Base-by-base conservation (phyloP, 2,888 invertebrate species). In the Drosophila pseudotalamancana region DNA sequence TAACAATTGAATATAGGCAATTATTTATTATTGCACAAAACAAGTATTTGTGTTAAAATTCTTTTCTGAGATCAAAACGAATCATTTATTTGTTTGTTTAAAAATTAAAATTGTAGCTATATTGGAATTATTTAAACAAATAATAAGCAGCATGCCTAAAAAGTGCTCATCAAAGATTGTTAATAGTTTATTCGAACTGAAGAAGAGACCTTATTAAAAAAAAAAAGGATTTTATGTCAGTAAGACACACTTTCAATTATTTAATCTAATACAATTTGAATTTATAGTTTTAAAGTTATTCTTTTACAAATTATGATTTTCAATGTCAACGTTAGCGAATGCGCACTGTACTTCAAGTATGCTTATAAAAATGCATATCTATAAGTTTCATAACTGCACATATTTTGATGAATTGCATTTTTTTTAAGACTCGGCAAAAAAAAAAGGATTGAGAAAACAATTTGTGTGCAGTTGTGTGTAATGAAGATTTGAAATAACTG, bases 381-480 rank as follows among this genome's bases (percentile, higher is more conserved):
- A 18, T n/a, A 3, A 8, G 4, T 23, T 46, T 16, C 25, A 14
- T 34, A 19, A 39, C 5, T 3, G 19, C 2, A 32, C 14, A 14
- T 3, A 39, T 14, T 0, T 12, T 6, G 34, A 49, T 45, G 37
- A 49, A 32, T 69, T 57, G 73, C 45, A 45, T 23, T 18, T 31
- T 42, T 27, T 3, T 8, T 0, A 16, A 40, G 39, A 5, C 49
- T 31, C 12, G n/a, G 12, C 3, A 23, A 14, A 6, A 40, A 31
- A 53, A 14, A 31, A 3, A 18, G 37, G 4, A 25, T 27, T 3
- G 16, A 11, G 4, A 3, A 31, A 46, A 43, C 11, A 53, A 39
- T 48, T 32, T 29, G 12, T 16, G 11, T 23, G 39, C 29, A 43
- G 34, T 1, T 31, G 14, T 69, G 49, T 43, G 37, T 59, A 50